phyloP scores from a whole-genome alignment of 2,888 invertebrate genomes.

The Apodemia mormo region DNA sequence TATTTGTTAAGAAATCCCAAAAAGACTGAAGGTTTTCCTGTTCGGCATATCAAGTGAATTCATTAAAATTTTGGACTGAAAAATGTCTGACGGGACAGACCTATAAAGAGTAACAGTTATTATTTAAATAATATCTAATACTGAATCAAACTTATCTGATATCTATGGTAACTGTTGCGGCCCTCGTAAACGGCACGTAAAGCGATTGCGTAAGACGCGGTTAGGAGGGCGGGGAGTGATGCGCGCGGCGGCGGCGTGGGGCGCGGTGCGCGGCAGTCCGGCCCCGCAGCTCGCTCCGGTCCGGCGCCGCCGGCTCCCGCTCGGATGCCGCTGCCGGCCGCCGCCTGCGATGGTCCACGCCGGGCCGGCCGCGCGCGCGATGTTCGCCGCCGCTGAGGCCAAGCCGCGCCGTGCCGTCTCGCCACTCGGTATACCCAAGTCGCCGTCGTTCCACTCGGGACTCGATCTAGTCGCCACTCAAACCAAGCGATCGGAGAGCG shows the following conservation, averaged over 20 bases:
- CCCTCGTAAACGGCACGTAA: constrained; percentile 50
- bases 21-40: too few species aligned
- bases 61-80: too few species aligned
- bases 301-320: constrained; percentile 75
- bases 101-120: too few species aligned
- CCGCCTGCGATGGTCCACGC: constrained; percentile 81
- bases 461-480: constrained; percentile 89
- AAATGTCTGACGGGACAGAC: too few species aligned
- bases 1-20: too few species aligned
- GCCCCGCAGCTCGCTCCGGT: constrained; percentile 74
- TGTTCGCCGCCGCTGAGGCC: constrained; percentile 77
- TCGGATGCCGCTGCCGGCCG: constrained; percentile 80
- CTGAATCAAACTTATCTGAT: too few species aligned
- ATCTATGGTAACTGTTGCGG: background rate
- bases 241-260: constrained; percentile 39
- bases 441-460: constrained; percentile 93
- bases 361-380: constrained; percentile 80
- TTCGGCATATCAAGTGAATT: too few species aligned
- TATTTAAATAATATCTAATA: too few species aligned
- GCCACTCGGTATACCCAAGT: constrained; percentile 90
- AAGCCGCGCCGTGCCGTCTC: constrained; percentile 80
- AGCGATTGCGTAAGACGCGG: constrained; percentile 41
- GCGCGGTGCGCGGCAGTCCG: constrained; percentile 62
- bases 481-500: constrained; percentile 72
- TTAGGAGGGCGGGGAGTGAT: constrained; percentile 27